phyloP scores from a whole-genome alignment of 2,113 vertebrate genomes.

The Thunnus maccoyii region DNA sequence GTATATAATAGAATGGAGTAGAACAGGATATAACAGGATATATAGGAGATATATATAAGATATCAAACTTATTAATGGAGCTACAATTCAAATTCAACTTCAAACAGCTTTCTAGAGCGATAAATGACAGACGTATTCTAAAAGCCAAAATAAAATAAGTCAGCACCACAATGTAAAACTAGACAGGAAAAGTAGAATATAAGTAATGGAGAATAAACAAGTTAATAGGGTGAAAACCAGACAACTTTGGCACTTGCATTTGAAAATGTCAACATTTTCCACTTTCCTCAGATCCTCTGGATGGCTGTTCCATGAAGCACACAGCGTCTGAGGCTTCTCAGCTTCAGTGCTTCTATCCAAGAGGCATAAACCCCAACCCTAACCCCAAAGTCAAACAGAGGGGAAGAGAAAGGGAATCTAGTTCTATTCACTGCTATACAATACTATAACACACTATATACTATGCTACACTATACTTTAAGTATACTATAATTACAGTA shows the following conservation, averaged over 20 bases:
- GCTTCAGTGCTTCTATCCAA: neutral
- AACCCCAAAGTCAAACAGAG: neutral
- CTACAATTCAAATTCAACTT: too few relatives aligned
- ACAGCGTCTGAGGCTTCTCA: neutral
- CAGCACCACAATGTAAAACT: neutral
- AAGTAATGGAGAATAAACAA: neutral
- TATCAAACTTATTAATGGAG: too few relatives aligned
- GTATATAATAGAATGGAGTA: neutral
- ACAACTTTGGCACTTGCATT: neutral
- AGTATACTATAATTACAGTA: too few relatives aligned
- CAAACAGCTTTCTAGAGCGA: too few relatives aligned
- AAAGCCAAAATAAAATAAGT: neutral
- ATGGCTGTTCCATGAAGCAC: constrained; percentile 11
- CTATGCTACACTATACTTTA: neutral
- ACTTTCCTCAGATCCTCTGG: constrained; percentile 27
- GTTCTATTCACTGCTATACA: neutral
- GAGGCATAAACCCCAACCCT: constrained; percentile 1
- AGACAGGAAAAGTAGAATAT: neutral
- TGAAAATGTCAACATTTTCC: constrained; percentile 34
- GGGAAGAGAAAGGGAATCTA: neutral
- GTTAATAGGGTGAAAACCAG: neutral
- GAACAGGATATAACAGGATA: neutral
- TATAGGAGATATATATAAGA: neutral
- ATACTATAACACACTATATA: neutral
- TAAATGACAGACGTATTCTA: neutral